Evolutionary conservation across 2,888 invertebrate genomes (phyloP).

Genomic region (Unio delphinus): DNA sequence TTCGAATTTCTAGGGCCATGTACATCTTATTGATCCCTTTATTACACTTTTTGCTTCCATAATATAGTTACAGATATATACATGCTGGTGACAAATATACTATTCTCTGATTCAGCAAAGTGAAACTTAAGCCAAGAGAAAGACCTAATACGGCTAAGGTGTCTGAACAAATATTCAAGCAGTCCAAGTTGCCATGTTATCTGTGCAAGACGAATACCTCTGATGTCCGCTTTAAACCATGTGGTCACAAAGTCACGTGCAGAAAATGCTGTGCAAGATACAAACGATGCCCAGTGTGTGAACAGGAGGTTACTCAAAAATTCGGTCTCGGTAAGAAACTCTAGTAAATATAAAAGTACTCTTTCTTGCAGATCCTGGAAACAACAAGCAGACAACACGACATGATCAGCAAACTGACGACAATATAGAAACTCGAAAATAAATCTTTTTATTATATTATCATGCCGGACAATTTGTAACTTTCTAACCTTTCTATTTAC

Average conservation of each 20-base stretch:
- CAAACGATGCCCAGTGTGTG: conserved; percentile 22
- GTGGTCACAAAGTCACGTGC: conserved; percentile 25
- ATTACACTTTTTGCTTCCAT: no score
- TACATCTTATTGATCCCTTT: no score
- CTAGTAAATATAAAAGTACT: no score
- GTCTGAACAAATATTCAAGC: conserved; percentile 4
- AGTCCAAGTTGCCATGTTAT: conserved; percentile 9
- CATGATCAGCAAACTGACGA: no score
- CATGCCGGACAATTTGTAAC: no score
- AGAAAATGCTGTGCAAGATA: conserved; percentile 17
- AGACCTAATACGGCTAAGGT: conserved; percentile 14
- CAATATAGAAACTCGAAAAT: no score
- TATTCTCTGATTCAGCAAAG: conserved; percentile 7
- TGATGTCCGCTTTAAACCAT: conserved; percentile 23
- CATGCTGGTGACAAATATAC: background rate
- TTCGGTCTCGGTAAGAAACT: conserved; percentile 17
- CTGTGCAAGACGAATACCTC: conserved; percentile 18
- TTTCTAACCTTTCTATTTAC: no score
- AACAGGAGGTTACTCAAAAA: conserved; percentile 11
- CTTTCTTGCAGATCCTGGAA: no score
- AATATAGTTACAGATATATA: no score
- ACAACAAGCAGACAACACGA: no score
- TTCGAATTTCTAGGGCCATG: no score
- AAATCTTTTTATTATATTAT: no score
- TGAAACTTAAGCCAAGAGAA: background rate